Conservation (phyloP, 2,113 vertebrate genomes). For the Hirundichthys speculiger region DNA sequence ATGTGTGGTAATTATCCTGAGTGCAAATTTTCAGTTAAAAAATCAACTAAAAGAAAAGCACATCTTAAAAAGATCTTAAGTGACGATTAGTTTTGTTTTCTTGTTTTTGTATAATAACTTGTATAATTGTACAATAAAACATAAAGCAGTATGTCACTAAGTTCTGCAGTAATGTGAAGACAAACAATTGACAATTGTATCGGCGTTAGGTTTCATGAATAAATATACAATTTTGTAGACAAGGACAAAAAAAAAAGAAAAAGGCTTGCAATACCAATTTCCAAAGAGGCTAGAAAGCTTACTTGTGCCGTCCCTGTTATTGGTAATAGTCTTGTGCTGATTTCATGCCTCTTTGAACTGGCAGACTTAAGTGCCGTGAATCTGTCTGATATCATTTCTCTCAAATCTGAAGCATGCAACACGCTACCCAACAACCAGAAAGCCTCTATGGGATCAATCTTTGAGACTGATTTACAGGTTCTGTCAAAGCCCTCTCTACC, state of each 20-base stretch:
- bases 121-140: too few species aligned
- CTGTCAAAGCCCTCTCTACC: constrained; percentile 79
- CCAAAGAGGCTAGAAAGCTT: constrained; percentile 45
- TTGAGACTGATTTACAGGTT: constrained; percentile 83
- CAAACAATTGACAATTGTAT: too few species aligned
- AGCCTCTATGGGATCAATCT: constrained; percentile 80
- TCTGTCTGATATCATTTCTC: constrained; percentile 79
- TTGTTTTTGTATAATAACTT: too few species aligned
- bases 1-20: constrained; percentile 4
- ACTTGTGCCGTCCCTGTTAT: constrained; percentile 59
- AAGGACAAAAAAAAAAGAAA: constrained; percentile 48
- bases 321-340: constrained; percentile 72
- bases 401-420: constrained; percentile 77
- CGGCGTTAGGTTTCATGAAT: too few species aligned
- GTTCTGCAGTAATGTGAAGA: too few species aligned
- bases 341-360: constrained; percentile 83
- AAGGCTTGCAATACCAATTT: constrained; percentile 62
- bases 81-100: too few species aligned
- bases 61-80: too few species aligned
- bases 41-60: too few species aligned
- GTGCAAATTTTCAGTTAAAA: background rate
- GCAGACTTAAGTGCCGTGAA: constrained; percentile 68
- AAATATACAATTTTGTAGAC: constrained; percentile 30
- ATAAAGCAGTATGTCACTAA: too few species aligned
- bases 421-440: constrained; percentile 64